Evolutionary conservation across 2,797 vertebrate genomes (phyloP).

Genomic region (Squalus acanthias): DNA sequence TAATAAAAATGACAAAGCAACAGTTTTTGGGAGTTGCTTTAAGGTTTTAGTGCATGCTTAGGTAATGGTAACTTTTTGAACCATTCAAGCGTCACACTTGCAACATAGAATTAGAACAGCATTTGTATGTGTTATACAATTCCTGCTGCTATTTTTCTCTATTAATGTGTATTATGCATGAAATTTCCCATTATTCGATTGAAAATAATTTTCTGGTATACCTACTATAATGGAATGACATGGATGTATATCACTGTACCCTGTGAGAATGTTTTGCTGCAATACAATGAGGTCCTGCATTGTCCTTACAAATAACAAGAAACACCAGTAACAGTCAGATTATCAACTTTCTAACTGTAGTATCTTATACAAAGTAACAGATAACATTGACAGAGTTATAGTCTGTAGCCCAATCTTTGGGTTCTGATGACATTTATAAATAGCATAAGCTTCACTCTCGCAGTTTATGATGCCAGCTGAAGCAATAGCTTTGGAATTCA

Average conservation of each 20-base stretch:
- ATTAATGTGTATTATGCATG: not conserved
- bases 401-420: not conserved
- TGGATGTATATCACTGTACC: not conserved
- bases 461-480: not conserved
- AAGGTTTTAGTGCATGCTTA: not conserved
- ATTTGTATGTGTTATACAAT: not conserved
- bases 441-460: not conserved
- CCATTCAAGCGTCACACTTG: not conserved
- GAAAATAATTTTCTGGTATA: not conserved
- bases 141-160: not conserved
- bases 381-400: not conserved
- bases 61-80: no score
- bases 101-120: not conserved
- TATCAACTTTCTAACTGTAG: not conserved
- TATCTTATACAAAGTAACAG: not conserved
- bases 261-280: not conserved
- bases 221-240: not conserved
- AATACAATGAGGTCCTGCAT: not conserved
- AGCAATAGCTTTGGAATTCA: not conserved
- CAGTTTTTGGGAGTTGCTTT: not conserved
- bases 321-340: not conserved
- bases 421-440: not conserved
- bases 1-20: not conserved
- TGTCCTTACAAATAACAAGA: not conserved
- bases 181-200: not conserved